Evolutionary conservation across 2,113 vertebrate genomes (phyloP).

Genomic region (Pomatorhinus ruficollis): DNA sequence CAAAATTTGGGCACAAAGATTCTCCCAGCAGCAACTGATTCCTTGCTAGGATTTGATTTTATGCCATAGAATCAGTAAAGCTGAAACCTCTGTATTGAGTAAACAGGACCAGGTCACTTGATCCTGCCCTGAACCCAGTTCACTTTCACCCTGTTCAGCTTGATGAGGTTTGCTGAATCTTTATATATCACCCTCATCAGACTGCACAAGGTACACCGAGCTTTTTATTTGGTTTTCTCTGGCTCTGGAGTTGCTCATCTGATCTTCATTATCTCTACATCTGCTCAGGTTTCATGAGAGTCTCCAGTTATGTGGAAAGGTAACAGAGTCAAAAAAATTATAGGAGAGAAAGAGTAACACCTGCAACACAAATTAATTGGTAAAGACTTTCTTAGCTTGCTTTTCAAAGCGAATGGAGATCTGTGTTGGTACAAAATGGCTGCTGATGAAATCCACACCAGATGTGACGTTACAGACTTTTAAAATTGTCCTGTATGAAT

Average conservation of each 20-base stretch:
- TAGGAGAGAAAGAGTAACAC: not conserved
- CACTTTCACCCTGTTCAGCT: not conserved
- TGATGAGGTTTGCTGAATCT: not conserved
- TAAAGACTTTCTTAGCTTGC: not conserved
- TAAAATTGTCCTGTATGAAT: constrained; percentile 15
- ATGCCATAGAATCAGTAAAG: not conserved
- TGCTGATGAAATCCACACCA: not conserved
- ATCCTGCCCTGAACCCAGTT: not conserved
- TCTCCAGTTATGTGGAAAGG: not conserved
- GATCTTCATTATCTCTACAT: not conserved
- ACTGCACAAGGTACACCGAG: not conserved
- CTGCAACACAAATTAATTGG: not conserved
- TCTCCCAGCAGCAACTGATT: not conserved
- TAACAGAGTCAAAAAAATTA: not conserved
- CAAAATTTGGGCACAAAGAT: not conserved
- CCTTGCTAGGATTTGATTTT: not conserved
- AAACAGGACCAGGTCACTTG: not conserved
- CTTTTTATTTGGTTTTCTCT: not conserved
- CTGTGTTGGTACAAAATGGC: not conserved
- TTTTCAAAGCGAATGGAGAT: not conserved
- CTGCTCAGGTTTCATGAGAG: not conserved
- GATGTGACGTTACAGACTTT: not conserved
- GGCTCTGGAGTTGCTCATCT: not conserved
- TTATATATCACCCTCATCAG: not conserved
- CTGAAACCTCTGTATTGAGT: not conserved